These are phyloP conservation scores for Drymonia ruficornis DNA, from an alignment of 2,888 invertebrate species.

Conservation along the genomic window DNA sequence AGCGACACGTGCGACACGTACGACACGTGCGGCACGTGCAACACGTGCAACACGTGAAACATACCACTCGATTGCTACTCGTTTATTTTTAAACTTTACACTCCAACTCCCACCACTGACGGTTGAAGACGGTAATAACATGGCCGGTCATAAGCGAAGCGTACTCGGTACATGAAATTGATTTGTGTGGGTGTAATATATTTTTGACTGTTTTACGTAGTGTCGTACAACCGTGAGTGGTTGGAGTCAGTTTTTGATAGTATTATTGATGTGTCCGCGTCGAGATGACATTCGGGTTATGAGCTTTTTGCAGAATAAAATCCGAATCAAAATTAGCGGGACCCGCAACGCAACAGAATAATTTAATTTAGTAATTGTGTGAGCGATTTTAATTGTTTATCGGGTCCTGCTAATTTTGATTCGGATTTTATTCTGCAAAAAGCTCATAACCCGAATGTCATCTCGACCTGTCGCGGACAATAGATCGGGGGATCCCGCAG, in stretches of 20 bases:
- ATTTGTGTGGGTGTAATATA: slow-evolving; percentile 43
- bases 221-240: slow-evolving; percentile 54
- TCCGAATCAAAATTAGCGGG: no score
- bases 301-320: no score
- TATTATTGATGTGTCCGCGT: slow-evolving; percentile 56
- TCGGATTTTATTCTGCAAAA: no score
- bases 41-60: slow-evolving; percentile 12
- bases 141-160: slow-evolving; percentile 31
- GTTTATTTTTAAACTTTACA: slow-evolving; percentile 53
- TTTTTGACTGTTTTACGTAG: slow-evolving; percentile 50
- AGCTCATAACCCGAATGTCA: no score
- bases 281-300: no score
- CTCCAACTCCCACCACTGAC: slow-evolving; percentile 45
- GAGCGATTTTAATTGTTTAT: no score
- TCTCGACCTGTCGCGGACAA: no score
- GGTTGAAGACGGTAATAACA: slow-evolving; percentile 37
- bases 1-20: slow-evolving; percentile 10
- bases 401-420: no score
- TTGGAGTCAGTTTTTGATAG: slow-evolving; percentile 63
- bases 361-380: no score
- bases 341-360: no score
- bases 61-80: slow-evolving; percentile 34
- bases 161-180: slow-evolving; percentile 35
- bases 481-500: slow-evolving; percentile 64
- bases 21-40: slow-evolving; percentile 16